phyloP scores from a whole-genome alignment of 1,140 invertebrate species.

The Spodoptera frugiperda region DNA sequence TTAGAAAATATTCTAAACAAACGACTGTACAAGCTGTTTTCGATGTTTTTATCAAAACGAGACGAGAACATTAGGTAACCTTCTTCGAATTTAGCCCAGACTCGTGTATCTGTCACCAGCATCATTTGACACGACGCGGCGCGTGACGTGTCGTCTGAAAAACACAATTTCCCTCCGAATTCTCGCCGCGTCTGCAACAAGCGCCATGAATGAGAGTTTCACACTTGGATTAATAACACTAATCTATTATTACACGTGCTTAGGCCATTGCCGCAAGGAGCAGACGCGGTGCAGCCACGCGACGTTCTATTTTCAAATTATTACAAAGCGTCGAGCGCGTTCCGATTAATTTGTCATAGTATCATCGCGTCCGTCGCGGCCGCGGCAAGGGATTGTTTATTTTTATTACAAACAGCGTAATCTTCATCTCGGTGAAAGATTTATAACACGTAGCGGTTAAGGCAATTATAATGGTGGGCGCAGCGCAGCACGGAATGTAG shows the following conservation, averaged over 20 bases:
- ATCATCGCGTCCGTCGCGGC: constrained; percentile 50
- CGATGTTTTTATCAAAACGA: too few relatives aligned
- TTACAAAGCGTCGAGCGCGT: constrained; percentile 59
- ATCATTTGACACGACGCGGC: constrained; percentile 24
- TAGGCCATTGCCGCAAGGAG: constrained; percentile 4
- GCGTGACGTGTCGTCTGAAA: neutral
- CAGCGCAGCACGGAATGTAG: constrained; percentile 52
- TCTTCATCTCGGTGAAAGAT: constrained; percentile 60
- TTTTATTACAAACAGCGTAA: constrained; percentile 62
- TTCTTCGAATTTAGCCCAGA: constrained; percentile 22
- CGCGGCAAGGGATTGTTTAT: constrained; percentile 55
- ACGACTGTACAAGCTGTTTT: too few relatives aligned
- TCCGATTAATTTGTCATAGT: constrained; percentile 70
- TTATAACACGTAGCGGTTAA: constrained; percentile 55
- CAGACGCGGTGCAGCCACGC: constrained; percentile 42
- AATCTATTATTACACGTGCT: neutral
- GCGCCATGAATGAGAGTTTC: constrained; percentile 15
- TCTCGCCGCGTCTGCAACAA: neutral
- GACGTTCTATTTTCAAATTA: constrained; percentile 65
- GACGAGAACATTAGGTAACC: constrained; percentile 9
- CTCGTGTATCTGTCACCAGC: constrained; percentile 23
- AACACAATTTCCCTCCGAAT: constrained; percentile 14
- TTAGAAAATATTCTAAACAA: too few relatives aligned
- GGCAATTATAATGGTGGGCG: constrained; percentile 56
- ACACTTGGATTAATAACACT: neutral